phyloP scores from a whole-genome alignment of 2,888 invertebrate species.

The Cotesia congregata region DNA sequence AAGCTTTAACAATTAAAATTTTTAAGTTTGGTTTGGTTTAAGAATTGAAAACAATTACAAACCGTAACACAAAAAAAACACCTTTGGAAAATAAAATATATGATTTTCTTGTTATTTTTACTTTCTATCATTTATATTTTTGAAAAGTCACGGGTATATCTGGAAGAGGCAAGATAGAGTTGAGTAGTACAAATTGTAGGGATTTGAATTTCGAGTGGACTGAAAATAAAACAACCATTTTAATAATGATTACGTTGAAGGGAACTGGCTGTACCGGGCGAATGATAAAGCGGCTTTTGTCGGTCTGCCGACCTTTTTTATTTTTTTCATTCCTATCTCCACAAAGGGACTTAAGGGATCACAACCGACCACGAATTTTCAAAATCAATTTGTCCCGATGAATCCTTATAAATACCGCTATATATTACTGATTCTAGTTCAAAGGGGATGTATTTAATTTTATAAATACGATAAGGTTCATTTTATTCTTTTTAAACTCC shows the following conservation, averaged over 20 bases:
- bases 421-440: constrained; percentile 10
- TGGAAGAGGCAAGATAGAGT: neutral
- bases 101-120: neutral
- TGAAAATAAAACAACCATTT: constrained; percentile 19
- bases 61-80: too few species aligned
- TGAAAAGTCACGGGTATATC: neutral
- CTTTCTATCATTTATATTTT: neutral
- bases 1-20: too few species aligned
- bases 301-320: constrained; percentile 37
- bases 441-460: constrained; percentile 12
- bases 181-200: constrained; percentile 23
- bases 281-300: constrained; percentile 41
- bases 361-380: constrained; percentile 27
- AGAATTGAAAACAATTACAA: too few species aligned
- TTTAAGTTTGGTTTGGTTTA: too few species aligned
- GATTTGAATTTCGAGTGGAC: constrained; percentile 25
- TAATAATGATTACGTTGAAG: constrained; percentile 21
- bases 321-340: neutral
- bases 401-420: constrained; percentile 12
- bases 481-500: neutral
- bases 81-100: too few species aligned
- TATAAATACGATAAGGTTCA: neutral
- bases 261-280: constrained; percentile 20
- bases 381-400: constrained; percentile 30
- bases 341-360: constrained; percentile 31